These are phyloP conservation scores for Leptodactylus fuscus DNA, from an alignment of 2,113 vertebrate species.

Conservation along the genomic window DNA sequence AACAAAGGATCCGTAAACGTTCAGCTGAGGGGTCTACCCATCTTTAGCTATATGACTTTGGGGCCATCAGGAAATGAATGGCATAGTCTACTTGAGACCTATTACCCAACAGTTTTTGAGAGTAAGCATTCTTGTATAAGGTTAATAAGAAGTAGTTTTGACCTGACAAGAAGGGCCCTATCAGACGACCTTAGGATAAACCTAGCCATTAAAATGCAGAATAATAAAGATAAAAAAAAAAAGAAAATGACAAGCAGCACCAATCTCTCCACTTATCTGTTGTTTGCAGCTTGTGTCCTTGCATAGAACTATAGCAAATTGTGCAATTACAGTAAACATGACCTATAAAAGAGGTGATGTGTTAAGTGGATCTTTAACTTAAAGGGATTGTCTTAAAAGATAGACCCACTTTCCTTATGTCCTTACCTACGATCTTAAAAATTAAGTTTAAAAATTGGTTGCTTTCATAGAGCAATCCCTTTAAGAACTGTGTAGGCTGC, in stretches of 20 bases:
- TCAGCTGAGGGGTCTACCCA: no score
- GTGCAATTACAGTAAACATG: neutral
- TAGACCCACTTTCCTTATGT: neutral
- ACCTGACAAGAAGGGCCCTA: neutral
- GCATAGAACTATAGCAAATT: neutral
- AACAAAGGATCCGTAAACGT: no score
- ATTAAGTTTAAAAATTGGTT: neutral
- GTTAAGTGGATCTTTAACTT: neutral
- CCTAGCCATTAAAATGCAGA: neutral
- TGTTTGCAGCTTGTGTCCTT: slow-evolving; percentile 8
- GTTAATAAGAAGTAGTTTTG: neutral
- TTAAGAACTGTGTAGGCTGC: neutral
- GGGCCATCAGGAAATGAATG: neutral
- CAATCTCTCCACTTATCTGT: slow-evolving; percentile 25
- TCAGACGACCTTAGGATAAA: slow-evolving; percentile 1
- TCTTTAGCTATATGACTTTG: neutral
- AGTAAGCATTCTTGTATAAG: neutral
- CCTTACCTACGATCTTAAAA: neutral
- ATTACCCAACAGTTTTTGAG: neutral
- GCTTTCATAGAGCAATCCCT: neutral
- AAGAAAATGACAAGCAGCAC: neutral
- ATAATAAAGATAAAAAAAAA: slow-evolving; percentile 4
- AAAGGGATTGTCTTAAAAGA: no score
- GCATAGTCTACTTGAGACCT: neutral
- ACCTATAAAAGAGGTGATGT: neutral